phyloP scores from a whole-genome alignment of 2,113 vertebrate genomes.

The Hemiprocne comata region DNA sequence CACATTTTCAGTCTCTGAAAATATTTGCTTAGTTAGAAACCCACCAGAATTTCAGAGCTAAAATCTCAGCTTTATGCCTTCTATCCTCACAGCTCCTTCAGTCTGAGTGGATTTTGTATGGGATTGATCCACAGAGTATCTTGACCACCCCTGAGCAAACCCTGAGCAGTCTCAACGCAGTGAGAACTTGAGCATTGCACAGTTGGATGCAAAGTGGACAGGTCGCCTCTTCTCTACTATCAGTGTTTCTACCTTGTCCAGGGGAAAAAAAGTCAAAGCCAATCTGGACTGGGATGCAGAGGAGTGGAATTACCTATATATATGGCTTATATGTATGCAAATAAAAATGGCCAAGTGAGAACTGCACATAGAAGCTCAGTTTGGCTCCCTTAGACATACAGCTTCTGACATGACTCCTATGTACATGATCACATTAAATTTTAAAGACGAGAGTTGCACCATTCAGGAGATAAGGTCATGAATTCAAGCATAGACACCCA shows the following conservation, averaged over 20 bases:
- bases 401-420: background rate
- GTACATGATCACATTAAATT: background rate
- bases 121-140: background rate
- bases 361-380: background rate
- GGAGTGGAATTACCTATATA: background rate
- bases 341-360: background rate
- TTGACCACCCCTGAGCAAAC: background rate
- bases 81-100: background rate
- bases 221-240: background rate
- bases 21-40: background rate
- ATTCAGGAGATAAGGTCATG: background rate
- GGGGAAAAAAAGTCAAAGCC: background rate
- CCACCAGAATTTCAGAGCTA: background rate
- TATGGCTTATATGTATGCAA: background rate
- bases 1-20: background rate
- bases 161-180: background rate
- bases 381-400: background rate
- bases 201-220: background rate
- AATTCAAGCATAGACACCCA: background rate
- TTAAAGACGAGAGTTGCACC: background rate
- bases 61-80: background rate
- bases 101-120: background rate
- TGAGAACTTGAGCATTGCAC: rapidly evolving
- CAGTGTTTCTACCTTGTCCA: background rate
- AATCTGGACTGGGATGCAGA: background rate